These are phyloP conservation scores for Drosophila emarginata DNA, from an alignment of 2,888 invertebrate genomes.

Conservation along the genomic window DNA sequence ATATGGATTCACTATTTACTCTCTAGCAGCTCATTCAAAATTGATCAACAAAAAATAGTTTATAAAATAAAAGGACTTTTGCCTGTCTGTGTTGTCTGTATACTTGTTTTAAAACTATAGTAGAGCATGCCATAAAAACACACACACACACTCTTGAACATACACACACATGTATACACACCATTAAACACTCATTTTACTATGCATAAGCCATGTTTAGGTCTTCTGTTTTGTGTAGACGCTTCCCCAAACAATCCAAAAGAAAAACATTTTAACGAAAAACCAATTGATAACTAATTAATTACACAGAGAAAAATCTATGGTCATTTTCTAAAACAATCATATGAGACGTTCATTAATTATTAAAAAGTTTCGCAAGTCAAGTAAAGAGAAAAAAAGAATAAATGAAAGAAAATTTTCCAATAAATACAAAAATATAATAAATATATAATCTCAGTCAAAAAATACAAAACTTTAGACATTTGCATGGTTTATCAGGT, in stretches of 20 bases:
- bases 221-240: constrained; percentile 63
- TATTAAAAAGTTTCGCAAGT: background rate
- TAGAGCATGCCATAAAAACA: constrained; percentile 30
- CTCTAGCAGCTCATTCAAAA: constrained; percentile 66
- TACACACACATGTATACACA: constrained; percentile 30
- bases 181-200: constrained; percentile 10
- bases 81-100: constrained; percentile 22
- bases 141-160: constrained; percentile 18
- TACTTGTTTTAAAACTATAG: background rate
- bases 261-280: background rate
- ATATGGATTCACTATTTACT: constrained; percentile 13
- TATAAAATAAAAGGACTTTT: constrained; percentile 33
- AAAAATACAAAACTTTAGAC: no score
- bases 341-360: background rate
- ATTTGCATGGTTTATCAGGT: no score
- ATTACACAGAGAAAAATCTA: background rate
- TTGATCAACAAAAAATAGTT: constrained; percentile 22
- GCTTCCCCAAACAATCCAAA: constrained; percentile 47
- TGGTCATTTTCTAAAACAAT: background rate
- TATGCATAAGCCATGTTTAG: constrained; percentile 38
- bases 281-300: background rate
- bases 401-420: no score
- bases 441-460: no score
- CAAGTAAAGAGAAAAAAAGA: no score
- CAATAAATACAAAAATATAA: no score